Base-by-base conservation (phyloP, 2,797 vertebrate genomes). In the Gallinago stenura region DNA sequence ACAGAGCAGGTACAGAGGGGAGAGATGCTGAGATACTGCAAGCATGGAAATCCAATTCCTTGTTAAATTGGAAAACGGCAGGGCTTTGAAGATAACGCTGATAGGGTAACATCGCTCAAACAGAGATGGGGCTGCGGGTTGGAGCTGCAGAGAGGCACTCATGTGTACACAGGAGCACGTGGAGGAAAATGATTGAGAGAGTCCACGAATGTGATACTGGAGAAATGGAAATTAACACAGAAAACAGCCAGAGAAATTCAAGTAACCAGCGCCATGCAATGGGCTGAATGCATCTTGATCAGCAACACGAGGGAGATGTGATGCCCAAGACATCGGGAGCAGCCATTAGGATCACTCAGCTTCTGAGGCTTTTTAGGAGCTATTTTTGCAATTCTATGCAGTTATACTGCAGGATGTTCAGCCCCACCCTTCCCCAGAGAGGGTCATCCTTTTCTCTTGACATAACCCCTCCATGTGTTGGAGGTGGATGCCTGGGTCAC, bases 161-260 rank as follows among this genome's bases (percentile, higher is more conserved):
- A 1, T 15, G 28, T 22, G 12, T 35, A 54, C 37, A 54, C 22
- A 21, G 0, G 9, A 53, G 30, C 58, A 54, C 0, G 3, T 24
- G 50, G 41, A 65, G 26, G 46, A 64, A 56, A 21, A 35, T 45
- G 33, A 70, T 0, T 57, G 65, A 60, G 83, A 58, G 70, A 57
- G 19, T 12, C 50, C 17, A 0, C 8, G 30, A 69, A 31, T 21
- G 57, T 9, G 28, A 37, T 30, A 15, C 19, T 70, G 61, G 28
- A 80, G 20, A 86, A 68, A 46, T 4, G 24, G 68, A 64, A 90
- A 83, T 41, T 20, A 56, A 64, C 35, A 66, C 14, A 50, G n/a
- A 48, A 76, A 51, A 50, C 54, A 92, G 10, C 15, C 51, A 58
- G 15, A 33, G 31, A 75, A 84, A 83, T 65, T 64, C 76, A 78